A percentile compares a stretch with the other conserved stretches of the same genome.
phyloP scores from a whole-genome alignment of 2,113 vertebrate species.

The Rana temporaria region DNA sequence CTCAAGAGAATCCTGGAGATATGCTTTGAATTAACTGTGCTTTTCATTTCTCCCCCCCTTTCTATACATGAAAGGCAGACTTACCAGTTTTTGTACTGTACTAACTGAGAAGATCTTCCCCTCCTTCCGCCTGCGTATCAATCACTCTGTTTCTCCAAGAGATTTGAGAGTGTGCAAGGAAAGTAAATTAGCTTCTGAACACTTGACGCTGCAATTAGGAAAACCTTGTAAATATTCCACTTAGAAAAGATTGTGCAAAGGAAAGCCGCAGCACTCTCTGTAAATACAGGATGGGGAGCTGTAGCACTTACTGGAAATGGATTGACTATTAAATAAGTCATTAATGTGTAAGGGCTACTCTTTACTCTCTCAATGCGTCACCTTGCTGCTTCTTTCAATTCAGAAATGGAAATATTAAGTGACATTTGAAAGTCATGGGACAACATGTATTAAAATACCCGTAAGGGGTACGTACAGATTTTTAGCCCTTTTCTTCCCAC shows the following conservation, averaged over 20 bases:
- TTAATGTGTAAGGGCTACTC: no score
- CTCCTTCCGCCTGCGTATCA: slow-evolving; percentile 44
- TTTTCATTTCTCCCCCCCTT: slow-evolving; percentile 20
- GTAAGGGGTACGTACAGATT: no score
- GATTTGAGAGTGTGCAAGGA: not conserved
- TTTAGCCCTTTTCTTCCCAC: no score
- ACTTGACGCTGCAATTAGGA: slow-evolving; percentile 31
- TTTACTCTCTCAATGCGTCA: no score
- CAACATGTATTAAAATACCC: no score
- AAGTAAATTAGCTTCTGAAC: slow-evolving; percentile 28
- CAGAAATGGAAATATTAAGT: no score
- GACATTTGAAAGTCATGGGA: no score
- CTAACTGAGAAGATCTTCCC: slow-evolving; percentile 38
- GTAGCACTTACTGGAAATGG: not conserved
- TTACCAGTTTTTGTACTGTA: slow-evolving; percentile 20
- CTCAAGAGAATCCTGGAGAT: slow-evolving; percentile 45
- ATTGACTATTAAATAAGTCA: no score
- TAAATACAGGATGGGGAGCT: slow-evolving; percentile 1
- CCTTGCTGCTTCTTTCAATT: no score
- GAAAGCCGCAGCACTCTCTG: not conserved
- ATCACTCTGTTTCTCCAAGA: slow-evolving; percentile 30
- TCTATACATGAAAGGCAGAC: slow-evolving; percentile 44
- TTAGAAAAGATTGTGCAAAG: slow-evolving; percentile 5
- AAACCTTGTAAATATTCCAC: slow-evolving; percentile 39
- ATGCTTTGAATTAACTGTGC: slow-evolving; percentile 51